Evolutionary conservation across 2,797 vertebrate genomes (phyloP).

Genomic region (Gobio occitaniae): DNA sequence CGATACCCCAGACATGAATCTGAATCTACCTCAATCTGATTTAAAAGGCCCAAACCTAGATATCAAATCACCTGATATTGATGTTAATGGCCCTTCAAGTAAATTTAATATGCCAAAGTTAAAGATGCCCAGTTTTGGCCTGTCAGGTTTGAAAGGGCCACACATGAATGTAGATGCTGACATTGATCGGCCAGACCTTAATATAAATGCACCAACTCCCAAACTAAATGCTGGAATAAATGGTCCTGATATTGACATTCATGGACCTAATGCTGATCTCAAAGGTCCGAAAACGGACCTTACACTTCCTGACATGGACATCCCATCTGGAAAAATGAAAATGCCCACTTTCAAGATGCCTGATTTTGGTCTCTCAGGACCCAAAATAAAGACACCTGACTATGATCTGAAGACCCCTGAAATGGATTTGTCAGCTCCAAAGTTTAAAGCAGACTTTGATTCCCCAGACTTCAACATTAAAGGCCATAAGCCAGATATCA

Average conservation of each 20-base stretch:
- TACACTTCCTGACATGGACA: slow-evolving; percentile 20
- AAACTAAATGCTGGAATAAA: slow-evolving; percentile 56
- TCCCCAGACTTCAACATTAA: slow-evolving; percentile 51
- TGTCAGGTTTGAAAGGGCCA: too few relatives aligned
- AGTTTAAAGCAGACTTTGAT: slow-evolving; percentile 57
- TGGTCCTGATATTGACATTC: slow-evolving; percentile 35
- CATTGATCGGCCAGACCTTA: slow-evolving; percentile 60
- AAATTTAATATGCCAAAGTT: too few relatives aligned
- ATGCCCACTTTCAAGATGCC: slow-evolving; percentile 49
- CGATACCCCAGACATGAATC: slow-evolving; percentile 57
- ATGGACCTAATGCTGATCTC: slow-evolving; percentile 26
- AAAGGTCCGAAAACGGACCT: background rate
- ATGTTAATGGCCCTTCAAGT: too few relatives aligned
- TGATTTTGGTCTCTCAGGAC: slow-evolving; percentile 45
- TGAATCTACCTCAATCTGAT: slow-evolving; percentile 14
- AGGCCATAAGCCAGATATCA: slow-evolving; percentile 21
- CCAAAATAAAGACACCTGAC: slow-evolving; percentile 49
- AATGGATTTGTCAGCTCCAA: slow-evolving; percentile 55
- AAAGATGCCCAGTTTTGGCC: too few relatives aligned
- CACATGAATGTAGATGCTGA: slow-evolving; percentile 38
- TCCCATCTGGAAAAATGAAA: slow-evolving; percentile 62
- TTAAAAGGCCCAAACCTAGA: too few relatives aligned
- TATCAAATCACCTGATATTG: too few relatives aligned
- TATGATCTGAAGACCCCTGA: slow-evolving; percentile 51
- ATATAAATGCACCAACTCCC: slow-evolving; percentile 48